phyloP scores from a whole-genome alignment of 2,797 vertebrate species.

The Sebastes glaucus region DNA sequence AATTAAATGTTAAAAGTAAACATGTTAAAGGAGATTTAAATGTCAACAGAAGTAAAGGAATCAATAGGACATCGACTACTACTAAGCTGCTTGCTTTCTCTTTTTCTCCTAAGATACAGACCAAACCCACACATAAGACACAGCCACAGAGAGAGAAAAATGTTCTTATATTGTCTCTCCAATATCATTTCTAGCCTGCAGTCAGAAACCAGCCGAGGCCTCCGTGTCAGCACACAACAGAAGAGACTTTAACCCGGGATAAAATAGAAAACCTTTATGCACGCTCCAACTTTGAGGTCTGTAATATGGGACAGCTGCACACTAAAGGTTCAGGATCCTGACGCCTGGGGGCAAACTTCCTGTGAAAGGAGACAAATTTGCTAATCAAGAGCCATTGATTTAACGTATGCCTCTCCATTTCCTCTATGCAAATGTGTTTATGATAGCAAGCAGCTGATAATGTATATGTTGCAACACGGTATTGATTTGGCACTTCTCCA shows the following conservation, averaged over 20 bases:
- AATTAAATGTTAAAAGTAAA: slow-evolving; percentile 38
- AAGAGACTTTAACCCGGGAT: slow-evolving; percentile 50
- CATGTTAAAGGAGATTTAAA: not conserved
- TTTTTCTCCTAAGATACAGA: not conserved
- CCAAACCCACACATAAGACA: not conserved
- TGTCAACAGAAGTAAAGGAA: not conserved
- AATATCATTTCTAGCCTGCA: slow-evolving; percentile 51
- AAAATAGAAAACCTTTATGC: slow-evolving; percentile 45
- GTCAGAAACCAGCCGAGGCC: slow-evolving; percentile 38
- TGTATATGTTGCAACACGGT: not conserved
- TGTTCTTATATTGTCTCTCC: slow-evolving; percentile 14
- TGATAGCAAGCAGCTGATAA: not conserved
- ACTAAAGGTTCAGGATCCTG: slow-evolving; percentile 28
- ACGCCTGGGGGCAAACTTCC: slow-evolving; percentile 43
- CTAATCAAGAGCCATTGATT: slow-evolving; percentile 41
- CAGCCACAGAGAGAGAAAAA: slow-evolving; percentile 8
- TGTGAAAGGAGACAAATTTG: slow-evolving; percentile 45
- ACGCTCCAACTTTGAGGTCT: slow-evolving; percentile 36
- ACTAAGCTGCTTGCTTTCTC: not conserved
- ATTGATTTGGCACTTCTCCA: not conserved
- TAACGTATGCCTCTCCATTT: slow-evolving; percentile 15
- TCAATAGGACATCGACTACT: not conserved
- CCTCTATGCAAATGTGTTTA: slow-evolving; percentile 16
- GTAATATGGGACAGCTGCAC: slow-evolving; percentile 57
- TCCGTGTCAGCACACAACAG: slow-evolving; percentile 29